Evolutionary conservation across 2,113 vertebrate species (phyloP).

Genomic region (Anser cygnoides): DNA sequence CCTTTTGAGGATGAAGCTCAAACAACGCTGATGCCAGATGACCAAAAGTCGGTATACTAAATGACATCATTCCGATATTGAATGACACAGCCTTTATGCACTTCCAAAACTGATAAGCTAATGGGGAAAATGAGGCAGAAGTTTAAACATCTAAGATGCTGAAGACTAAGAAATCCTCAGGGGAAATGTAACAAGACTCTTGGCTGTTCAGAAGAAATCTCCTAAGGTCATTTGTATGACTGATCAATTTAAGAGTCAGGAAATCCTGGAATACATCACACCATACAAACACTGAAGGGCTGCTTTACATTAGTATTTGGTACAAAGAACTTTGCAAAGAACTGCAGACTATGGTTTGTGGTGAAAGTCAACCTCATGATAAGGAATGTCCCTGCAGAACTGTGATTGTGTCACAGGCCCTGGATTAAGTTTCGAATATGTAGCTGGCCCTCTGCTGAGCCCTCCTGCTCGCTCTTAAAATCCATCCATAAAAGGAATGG

Average conservation of each 20-base stretch:
- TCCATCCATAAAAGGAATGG: not conserved
- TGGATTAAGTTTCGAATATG: not conserved
- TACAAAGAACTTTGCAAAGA: not conserved
- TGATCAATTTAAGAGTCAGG: not conserved
- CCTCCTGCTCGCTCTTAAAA: not conserved
- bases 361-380: not conserved
- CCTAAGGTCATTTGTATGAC: not conserved
- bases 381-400: not conserved
- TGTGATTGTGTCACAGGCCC: fast-evolving
- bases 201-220: not conserved
- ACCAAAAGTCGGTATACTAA: not conserved
- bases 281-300: not conserved
- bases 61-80: not conserved
- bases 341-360: not conserved
- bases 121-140: not conserved
- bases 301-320: not conserved
- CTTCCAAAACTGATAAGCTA: not conserved
- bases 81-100: not conserved
- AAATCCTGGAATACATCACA: not conserved
- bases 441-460: not conserved
- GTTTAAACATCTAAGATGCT: not conserved
- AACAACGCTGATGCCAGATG: not conserved
- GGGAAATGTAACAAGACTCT: not conserved
- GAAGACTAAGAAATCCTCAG: not conserved
- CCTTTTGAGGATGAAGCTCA: not conserved